These are phyloP conservation scores for Lepetodrilus schrolli DNA, from an alignment of 2,888 invertebrate genomes.

Conservation along the genomic window DNA sequence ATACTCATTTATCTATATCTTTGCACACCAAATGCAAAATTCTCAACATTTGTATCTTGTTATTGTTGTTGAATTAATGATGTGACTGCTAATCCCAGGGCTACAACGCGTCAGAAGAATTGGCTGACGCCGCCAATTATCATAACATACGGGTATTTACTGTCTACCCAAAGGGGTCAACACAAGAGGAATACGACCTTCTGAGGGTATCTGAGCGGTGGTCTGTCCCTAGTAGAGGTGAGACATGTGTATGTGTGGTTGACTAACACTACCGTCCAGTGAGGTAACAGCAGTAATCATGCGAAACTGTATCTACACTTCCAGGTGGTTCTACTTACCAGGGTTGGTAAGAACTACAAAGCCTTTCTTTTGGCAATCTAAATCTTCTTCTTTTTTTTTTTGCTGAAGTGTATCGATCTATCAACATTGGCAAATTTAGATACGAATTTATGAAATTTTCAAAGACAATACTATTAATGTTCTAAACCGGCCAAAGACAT, in stretches of 20 bases:
- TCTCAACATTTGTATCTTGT: neutral
- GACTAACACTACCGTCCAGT: too few relatives aligned
- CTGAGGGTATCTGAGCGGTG: slow-evolving; percentile 49
- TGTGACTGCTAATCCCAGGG: slow-evolving; percentile 41
- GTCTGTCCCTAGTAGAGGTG: slow-evolving; percentile 39
- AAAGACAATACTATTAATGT: neutral
- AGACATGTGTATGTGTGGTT: too few relatives aligned
- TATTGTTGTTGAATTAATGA: neutral
- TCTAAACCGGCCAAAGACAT: neutral
- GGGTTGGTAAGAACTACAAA: too few relatives aligned
- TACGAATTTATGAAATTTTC: too few relatives aligned
- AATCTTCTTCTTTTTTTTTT: too few relatives aligned
- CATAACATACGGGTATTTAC: slow-evolving; percentile 62
- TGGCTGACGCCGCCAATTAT: slow-evolving; percentile 50
- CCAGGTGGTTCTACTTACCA: too few relatives aligned
- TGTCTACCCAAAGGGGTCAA: slow-evolving; percentile 44
- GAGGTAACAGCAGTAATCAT: too few relatives aligned
- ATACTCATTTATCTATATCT: neutral
- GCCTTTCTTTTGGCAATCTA: too few relatives aligned
- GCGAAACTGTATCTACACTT: too few relatives aligned
- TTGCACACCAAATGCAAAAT: neutral
- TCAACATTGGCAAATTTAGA: neutral
- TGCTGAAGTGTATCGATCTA: too few relatives aligned
- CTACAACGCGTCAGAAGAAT: slow-evolving; percentile 54
- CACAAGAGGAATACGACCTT: slow-evolving; percentile 48